A percentile compares a stretch with the other conserved stretches of the same genome.
phyloP scores from a whole-genome alignment of 2,797 vertebrate genomes.

The Smutsia gigantea region DNA sequence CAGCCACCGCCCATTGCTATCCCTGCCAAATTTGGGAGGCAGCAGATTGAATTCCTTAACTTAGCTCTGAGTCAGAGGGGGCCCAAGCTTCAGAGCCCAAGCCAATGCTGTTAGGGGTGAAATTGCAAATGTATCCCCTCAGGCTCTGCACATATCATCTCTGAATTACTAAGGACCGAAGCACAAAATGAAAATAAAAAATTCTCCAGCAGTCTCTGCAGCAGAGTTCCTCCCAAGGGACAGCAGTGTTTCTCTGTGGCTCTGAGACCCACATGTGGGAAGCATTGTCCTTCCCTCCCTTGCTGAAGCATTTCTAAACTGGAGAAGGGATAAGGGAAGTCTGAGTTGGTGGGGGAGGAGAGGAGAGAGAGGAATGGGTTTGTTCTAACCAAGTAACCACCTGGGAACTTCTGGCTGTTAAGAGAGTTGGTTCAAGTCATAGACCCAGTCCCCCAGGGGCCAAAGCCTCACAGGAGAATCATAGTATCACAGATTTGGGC shows the following conservation, averaged over 20 bases:
- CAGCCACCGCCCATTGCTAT: neutral
- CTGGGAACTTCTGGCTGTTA: neutral
- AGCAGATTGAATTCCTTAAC: conserved; percentile 75
- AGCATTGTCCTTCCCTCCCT: neutral
- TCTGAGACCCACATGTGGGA: neutral
- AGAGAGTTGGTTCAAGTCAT: conserved; percentile 21
- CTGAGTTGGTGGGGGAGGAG: neutral
- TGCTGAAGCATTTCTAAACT: conserved; percentile 41
- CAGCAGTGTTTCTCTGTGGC: neutral
- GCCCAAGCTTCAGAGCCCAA: conserved; percentile 78
- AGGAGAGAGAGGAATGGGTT: neutral
- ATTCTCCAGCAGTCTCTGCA: conserved; percentile 2
- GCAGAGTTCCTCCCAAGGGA: conserved; percentile 45
- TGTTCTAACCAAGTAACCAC: neutral
- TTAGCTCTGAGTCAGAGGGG: conserved; percentile 82
- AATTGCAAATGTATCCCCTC: conserved; percentile 69
- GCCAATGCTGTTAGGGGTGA: conserved; percentile 76
- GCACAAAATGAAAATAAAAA: conserved; percentile 51
- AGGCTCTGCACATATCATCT: neutral
- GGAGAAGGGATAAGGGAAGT: neutral
- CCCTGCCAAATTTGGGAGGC: conserved; percentile 57
- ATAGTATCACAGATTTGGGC: neutral
- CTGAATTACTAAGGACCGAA: conserved; percentile 27
- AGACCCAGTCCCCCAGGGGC: neutral
- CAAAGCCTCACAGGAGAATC: neutral